A percentile compares a stretch with the other conserved stretches of the same genome.
These are phyloP conservation scores for Sorex fumeus DNA, from an alignment of 2,113 vertebrate genomes.

Conservation along the genomic window DNA sequence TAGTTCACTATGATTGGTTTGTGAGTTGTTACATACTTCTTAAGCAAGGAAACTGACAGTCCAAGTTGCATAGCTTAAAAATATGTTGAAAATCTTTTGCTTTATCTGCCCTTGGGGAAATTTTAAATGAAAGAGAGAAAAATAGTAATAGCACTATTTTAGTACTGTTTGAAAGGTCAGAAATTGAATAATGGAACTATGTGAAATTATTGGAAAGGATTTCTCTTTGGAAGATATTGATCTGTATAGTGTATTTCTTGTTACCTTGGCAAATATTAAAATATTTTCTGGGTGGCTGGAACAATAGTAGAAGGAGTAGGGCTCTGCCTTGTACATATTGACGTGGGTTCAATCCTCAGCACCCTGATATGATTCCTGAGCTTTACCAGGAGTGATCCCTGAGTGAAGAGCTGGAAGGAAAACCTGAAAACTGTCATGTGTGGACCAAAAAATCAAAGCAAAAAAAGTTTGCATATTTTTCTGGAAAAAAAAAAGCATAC, in stretches of 20 bases:
- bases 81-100: not conserved
- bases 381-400: too few species aligned
- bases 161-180: not conserved
- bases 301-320: too few species aligned
- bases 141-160: not conserved
- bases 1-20: not conserved
- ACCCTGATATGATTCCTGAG: too few species aligned
- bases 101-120: not conserved
- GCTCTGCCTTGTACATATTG: too few species aligned
- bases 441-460: too few species aligned
- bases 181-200: slow-evolving; percentile 28
- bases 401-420: too few species aligned
- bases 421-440: too few species aligned
- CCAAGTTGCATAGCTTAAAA: not conserved
- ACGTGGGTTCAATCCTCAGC: too few species aligned
- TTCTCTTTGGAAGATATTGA: not conserved
- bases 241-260: not conserved
- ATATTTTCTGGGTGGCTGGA: too few species aligned
- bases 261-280: too few species aligned
- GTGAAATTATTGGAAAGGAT: not conserved
- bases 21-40: not conserved
- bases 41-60: not conserved
- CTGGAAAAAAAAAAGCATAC: too few species aligned
- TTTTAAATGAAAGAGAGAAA: not conserved
- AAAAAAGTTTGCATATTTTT: too few species aligned